Conservation (phyloP, 2,888 invertebrate species). For the Nemoura dubitans region DNA sequence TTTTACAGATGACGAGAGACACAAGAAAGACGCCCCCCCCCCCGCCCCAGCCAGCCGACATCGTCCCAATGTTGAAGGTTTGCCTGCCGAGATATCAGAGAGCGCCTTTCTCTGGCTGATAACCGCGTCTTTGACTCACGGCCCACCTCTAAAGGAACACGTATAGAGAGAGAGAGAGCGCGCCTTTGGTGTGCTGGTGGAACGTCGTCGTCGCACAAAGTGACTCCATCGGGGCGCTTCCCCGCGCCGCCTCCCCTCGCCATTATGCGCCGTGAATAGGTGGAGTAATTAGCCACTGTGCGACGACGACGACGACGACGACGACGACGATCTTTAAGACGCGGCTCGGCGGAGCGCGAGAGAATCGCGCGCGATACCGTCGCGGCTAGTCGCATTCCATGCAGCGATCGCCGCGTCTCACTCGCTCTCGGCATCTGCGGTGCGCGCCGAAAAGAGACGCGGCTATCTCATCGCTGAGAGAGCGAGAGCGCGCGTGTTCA, state of each 20-base stretch:
- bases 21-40: neutral
- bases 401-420: neutral
- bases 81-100: neutral
- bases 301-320: too few species aligned
- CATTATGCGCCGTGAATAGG: neutral
- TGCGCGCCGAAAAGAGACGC: neutral
- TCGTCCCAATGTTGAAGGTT: too few species aligned
- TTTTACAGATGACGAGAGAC: neutral
- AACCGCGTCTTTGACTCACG: neutral
- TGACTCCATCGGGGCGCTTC: neutral
- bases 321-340: neutral
- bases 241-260: neutral
- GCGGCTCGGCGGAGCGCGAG: neutral
- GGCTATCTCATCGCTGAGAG: too few species aligned
- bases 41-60: too few species aligned
- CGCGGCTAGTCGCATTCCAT: neutral
- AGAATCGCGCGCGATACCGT: neutral
- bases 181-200: neutral
- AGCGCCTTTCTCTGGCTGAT: neutral
- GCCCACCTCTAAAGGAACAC: too few species aligned
- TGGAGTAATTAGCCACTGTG: neutral
- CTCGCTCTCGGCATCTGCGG: neutral
- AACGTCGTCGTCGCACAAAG: neutral
- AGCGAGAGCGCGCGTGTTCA: too few species aligned
- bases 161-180: too few species aligned